These are phyloP conservation scores for Anarrhichthys ocellatus DNA, from an alignment of 2,113 vertebrate genomes.

Conservation along the genomic window DNA sequence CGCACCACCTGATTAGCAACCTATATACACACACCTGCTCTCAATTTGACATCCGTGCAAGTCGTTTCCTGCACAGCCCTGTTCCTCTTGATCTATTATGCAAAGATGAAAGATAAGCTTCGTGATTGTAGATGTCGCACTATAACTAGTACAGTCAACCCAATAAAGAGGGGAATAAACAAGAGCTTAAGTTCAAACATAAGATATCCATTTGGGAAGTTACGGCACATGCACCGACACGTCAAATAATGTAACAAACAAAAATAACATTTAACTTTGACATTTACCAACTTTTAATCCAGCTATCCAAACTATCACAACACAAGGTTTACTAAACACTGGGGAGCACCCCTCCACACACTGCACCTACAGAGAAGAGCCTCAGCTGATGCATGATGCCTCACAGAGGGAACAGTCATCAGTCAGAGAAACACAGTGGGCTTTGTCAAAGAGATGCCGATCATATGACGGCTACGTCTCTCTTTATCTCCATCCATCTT, in stretches of 20 bases:
- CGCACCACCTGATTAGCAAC: too few relatives aligned
- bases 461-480: conserved; percentile 50
- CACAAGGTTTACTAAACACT: background rate
- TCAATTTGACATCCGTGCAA: too few relatives aligned
- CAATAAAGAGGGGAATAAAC: background rate
- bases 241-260: background rate
- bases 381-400: conserved; percentile 53
- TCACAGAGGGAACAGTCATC: conserved; percentile 28
- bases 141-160: background rate
- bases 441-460: conserved; percentile 56
- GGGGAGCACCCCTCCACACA: background rate
- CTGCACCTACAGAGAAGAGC: conserved; percentile 28
- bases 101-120: background rate
- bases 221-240: background rate
- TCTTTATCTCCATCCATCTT: conserved; percentile 21
- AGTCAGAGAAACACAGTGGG: conserved; percentile 43
- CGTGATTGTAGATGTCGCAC: background rate
- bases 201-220: background rate
- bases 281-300: background rate
- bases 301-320: background rate
- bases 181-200: background rate
- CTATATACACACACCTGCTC: too few relatives aligned
- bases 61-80: background rate
- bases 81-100: background rate
- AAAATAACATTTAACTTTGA: background rate